These are phyloP conservation scores for Micromussa lordhowensis DNA, from an alignment of 92 coral and sea anemone genomes.

Conservation along the genomic window DNA sequence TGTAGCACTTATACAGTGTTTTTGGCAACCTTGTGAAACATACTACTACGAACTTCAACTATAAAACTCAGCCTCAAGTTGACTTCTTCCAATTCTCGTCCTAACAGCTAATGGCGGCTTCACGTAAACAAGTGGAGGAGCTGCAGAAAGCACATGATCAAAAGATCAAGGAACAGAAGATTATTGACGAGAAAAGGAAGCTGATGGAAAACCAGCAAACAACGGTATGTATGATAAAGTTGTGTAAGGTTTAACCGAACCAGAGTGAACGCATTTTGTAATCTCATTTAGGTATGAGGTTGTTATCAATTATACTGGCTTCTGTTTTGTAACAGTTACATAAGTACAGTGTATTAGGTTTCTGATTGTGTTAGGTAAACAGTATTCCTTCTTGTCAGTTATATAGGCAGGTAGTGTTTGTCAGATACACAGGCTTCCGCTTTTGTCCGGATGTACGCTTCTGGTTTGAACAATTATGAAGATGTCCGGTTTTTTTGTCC, in stretches of 20 bases:
- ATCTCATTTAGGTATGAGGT: neutral
- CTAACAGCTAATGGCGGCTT: conserved; percentile 74
- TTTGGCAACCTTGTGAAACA: neutral
- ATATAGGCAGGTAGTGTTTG: neutral
- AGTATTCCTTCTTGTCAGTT: neutral
- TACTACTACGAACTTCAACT: neutral
- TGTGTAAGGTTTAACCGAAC: neutral
- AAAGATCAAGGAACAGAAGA: conserved; percentile 72
- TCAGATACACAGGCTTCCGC: neutral
- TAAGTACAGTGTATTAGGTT: neutral
- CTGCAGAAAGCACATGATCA: conserved; percentile 76
- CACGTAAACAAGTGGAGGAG: conserved; percentile 85
- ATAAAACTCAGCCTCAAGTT: neutral
- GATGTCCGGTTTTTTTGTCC: neutral
- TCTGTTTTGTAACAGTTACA: neutral
- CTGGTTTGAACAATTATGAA: too few relatives aligned
- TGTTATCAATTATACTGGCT: neutral
- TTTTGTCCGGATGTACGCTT: neutral
- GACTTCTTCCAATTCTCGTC: neutral
- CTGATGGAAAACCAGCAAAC: conserved; percentile 64
- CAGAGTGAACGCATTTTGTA: neutral
- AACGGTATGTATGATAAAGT: conserved; percentile 41
- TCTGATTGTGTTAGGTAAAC: neutral
- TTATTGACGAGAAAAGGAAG: conserved; percentile 58
- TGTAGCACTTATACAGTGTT: neutral